phyloP scores from a whole-genome alignment of 1,140 invertebrate genomes.

The Trachymyrmex cornetzi region DNA sequence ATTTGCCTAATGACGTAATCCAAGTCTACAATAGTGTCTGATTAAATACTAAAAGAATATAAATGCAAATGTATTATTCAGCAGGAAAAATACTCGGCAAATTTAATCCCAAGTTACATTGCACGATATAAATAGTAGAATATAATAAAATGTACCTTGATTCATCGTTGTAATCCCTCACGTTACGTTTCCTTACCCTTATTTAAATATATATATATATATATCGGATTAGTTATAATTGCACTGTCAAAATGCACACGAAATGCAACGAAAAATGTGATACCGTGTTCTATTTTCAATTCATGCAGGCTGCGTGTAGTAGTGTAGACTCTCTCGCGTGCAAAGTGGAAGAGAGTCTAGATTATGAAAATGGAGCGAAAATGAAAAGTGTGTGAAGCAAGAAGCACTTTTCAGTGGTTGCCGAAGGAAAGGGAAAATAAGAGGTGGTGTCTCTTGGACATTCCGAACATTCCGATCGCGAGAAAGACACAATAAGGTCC shows the following conservation, averaged over 20 bases:
- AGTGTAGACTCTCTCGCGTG: background rate
- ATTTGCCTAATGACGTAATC: background rate
- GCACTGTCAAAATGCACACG: background rate
- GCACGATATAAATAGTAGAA: background rate
- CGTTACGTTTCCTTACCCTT: background rate
- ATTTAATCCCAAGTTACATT: background rate
- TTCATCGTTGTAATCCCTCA: too few species aligned
- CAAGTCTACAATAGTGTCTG: background rate
- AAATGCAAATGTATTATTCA: constrained; percentile 35
- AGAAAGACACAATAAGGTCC: background rate
- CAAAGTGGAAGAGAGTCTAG: background rate
- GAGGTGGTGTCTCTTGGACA: background rate
- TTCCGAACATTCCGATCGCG: background rate
- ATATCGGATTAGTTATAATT: background rate
- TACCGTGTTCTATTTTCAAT: background rate
- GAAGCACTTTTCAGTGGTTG: background rate
- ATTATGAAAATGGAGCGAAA: background rate
- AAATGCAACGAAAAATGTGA: too few species aligned
- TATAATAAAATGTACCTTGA: background rate
- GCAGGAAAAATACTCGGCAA: background rate
- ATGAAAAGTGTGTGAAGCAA: background rate
- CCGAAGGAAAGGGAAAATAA: background rate
- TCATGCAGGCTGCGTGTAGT: background rate
- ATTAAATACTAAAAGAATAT: constrained; percentile 57
- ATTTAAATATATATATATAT: too few species aligned